Conservation (phyloP, 2,113 vertebrate species). For the Protobothrops flavoviridis region DNA sequence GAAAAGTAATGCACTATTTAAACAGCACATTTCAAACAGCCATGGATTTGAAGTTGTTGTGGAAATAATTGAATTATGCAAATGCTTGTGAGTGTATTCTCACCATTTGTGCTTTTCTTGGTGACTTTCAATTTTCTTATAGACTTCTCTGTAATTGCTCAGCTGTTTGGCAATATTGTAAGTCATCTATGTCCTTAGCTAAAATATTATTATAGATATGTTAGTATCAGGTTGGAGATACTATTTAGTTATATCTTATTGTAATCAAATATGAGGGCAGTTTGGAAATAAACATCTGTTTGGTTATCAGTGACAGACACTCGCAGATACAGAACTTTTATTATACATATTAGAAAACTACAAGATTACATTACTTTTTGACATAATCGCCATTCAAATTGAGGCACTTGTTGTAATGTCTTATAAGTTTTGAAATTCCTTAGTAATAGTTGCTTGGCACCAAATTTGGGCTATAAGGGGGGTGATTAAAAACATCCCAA, state of each 20-base stretch:
- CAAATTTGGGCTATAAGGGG: too few relatives aligned
- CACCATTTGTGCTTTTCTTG: not conserved
- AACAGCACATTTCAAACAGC: not conserved
- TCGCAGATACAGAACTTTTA: too few relatives aligned
- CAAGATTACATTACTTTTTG: too few relatives aligned
- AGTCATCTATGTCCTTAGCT: not conserved
- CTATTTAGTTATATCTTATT: conserved; percentile 7
- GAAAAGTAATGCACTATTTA: not conserved
- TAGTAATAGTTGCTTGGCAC: too few relatives aligned
- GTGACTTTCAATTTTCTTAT: not conserved
- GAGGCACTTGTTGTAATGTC: too few relatives aligned
- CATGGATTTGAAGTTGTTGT: not conserved
- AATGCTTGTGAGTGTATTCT: not conserved
- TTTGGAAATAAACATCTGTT: too few relatives aligned
- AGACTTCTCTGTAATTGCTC: not conserved
- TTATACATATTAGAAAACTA: too few relatives aligned
- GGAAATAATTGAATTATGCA: not conserved
- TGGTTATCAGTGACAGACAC: too few relatives aligned
- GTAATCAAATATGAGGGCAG: not conserved
- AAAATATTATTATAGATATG: conserved; percentile 3
- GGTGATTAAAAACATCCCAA: too few relatives aligned
- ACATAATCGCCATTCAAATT: too few relatives aligned
- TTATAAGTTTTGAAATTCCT: too few relatives aligned
- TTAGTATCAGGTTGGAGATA: conserved; percentile 1
- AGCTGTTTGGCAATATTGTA: not conserved